phyloP scores from a whole-genome alignment of 2,888 invertebrate species.

The Hirtodrosophila alboralis region DNA sequence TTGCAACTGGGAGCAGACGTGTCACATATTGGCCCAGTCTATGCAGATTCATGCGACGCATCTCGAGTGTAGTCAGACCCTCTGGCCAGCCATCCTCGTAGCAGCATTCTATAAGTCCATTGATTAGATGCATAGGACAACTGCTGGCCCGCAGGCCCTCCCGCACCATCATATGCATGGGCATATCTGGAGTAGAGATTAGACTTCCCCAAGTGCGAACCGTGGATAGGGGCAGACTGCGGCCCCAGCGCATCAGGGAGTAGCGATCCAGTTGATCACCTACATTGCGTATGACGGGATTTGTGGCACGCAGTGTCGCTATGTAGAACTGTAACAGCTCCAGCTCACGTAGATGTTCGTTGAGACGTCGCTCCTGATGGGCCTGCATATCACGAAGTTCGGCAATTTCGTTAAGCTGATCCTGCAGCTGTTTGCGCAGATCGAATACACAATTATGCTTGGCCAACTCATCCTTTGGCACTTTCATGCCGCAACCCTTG shows the following conservation, averaged over 20 bases:
- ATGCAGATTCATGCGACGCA: conserved; percentile 50
- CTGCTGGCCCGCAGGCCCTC: conserved; percentile 37
- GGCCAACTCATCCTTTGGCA: conserved; percentile 59
- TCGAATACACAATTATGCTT: conserved; percentile 56
- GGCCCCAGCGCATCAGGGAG: conserved; percentile 59
- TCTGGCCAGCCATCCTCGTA: conserved; percentile 62
- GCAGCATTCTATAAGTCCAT: conserved; percentile 45
- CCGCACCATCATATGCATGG: conserved; percentile 51
- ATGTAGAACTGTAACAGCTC: conserved; percentile 65
- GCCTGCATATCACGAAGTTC: conserved; percentile 35
- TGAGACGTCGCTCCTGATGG: conserved; percentile 38
- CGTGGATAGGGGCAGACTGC: conserved; percentile 29
- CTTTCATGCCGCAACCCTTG: conserved; percentile 55
- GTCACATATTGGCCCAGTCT: conserved; percentile 42
- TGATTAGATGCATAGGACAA: conserved; percentile 57
- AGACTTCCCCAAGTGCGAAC: conserved; percentile 63
- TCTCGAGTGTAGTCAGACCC: conserved; percentile 47
- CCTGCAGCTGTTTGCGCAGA: conserved; percentile 43
- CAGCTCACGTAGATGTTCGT: conserved; percentile 53
- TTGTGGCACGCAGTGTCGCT: conserved; percentile 51
- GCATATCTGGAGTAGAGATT: conserved; percentile 58
- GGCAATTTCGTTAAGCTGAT: conserved; percentile 19
- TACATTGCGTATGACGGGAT: conserved; percentile 55
- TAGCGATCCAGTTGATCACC: conserved; percentile 62
- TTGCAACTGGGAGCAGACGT: conserved; percentile 30